These are phyloP conservation scores for Urocyon cinereoargenteus DNA, from an alignment of 2,797 vertebrate species.

Conservation along the genomic window DNA sequence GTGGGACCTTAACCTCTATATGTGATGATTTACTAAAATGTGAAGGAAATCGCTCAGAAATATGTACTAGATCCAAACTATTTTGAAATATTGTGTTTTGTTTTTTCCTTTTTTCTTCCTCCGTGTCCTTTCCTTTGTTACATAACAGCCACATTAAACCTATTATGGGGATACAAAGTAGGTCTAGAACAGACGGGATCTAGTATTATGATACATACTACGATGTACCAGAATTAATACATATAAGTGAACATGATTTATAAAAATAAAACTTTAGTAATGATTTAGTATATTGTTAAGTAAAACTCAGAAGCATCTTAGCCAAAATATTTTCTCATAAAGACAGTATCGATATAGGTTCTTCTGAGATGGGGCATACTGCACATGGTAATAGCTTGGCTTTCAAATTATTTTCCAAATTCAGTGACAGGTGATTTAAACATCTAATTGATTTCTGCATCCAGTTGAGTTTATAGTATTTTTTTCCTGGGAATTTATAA, in stretches of 20 bases:
- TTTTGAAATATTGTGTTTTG: slow-evolving; percentile 1
- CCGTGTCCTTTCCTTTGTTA: not conserved
- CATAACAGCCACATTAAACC: not conserved
- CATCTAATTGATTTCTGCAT: not conserved
- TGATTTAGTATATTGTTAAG: not conserved
- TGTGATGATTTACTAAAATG: slow-evolving; percentile 2
- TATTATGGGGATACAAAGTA: not conserved
- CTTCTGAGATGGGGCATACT: not conserved
- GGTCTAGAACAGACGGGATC: not conserved
- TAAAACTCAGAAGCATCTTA: slow-evolving; percentile 23
- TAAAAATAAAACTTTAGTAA: slow-evolving; percentile 18
- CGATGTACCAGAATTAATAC: not conserved
- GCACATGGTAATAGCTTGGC: not conserved
- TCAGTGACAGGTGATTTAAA: slow-evolving; percentile 6
- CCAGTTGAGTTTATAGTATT: slow-evolving; percentile 7
- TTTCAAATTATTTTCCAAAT: slow-evolving; percentile 55
- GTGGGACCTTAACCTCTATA: slow-evolving; percentile 1
- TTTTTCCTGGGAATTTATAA: slow-evolving; percentile 4
- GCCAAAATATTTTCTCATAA: slow-evolving; percentile 17
- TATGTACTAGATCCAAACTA: not conserved
- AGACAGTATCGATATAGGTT: not conserved
- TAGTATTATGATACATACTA: not conserved
- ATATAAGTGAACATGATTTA: not conserved
- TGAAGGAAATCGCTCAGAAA: slow-evolving; percentile 60
- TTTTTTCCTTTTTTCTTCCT: not conserved